Evolutionary conservation across 2,797 vertebrate species (phyloP).

Genomic region (Loriculus beryllinus): DNA sequence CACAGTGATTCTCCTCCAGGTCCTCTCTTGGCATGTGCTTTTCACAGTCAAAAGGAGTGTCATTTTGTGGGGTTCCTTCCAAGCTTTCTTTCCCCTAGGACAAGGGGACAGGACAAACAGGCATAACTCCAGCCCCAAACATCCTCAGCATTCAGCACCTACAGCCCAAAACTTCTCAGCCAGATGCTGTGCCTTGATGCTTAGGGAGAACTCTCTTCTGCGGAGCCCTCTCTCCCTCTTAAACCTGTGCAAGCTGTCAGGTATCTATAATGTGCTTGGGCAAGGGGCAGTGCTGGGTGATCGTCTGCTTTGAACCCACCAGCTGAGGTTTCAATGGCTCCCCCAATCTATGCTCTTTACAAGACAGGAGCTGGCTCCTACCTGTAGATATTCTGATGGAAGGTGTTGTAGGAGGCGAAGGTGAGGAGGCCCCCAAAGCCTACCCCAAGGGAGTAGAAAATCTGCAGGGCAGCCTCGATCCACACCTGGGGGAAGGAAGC

Average conservation of each 20-base stretch:
- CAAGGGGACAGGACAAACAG: not conserved
- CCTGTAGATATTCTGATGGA: slow-evolving; percentile 84
- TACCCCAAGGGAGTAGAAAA: slow-evolving; percentile 83
- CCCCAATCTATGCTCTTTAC: not conserved
- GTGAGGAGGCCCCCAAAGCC: slow-evolving; percentile 83
- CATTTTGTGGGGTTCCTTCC: not conserved
- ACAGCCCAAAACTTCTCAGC: not conserved
- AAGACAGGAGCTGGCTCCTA: slow-evolving; percentile 7
- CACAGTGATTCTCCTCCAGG: not conserved
- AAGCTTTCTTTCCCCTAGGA: not conserved
- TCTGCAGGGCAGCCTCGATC: slow-evolving; percentile 82
- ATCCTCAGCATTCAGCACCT: not conserved
- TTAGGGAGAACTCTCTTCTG: not conserved
- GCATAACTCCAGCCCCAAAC: not conserved
- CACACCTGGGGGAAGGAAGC: slow-evolving; percentile 72
- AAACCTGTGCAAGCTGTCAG: not conserved
- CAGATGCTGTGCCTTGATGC: not conserved
- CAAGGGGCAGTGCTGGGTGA: not conserved
- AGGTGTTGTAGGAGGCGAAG: slow-evolving; percentile 83
- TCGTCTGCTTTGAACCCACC: not conserved
- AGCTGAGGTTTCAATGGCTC: not conserved
- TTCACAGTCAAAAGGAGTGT: not conserved
- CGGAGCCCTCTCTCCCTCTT: not conserved
- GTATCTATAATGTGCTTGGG: not conserved
- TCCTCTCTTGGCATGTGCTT: not conserved